These are phyloP conservation scores for Sphaeramia orbicularis DNA, from an alignment of 2,797 vertebrate genomes.

Conservation along the genomic window DNA sequence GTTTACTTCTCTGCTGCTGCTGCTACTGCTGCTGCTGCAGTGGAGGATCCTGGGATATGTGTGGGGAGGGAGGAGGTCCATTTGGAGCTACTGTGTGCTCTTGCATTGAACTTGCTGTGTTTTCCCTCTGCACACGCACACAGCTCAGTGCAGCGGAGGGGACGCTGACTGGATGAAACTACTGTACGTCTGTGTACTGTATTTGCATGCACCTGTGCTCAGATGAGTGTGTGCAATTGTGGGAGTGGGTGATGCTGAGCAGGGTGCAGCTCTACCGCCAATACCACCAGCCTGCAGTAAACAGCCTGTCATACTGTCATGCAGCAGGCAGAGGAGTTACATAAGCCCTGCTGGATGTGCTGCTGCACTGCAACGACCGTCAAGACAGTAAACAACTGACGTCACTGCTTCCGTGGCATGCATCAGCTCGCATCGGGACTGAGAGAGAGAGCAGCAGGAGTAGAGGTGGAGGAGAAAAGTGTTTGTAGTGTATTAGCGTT, in stretches of 20 bases:
- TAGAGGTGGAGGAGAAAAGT: not conserved
- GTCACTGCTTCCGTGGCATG: conserved; percentile 80
- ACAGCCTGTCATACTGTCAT: conserved; percentile 42
- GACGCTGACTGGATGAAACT: conserved; percentile 4
- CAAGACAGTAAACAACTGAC: conserved; percentile 86
- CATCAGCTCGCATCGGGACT: conserved; percentile 59
- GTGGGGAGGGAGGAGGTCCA: conserved; percentile 14
- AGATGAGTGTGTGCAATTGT: not conserved
- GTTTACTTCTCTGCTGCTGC: conserved; percentile 76
- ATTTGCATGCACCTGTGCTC: conserved; percentile 21
- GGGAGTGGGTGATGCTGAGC: conserved; percentile 11
- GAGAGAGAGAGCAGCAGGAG: not conserved
- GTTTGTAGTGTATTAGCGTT: conserved; percentile 35
- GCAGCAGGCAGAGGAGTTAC: conserved; percentile 66
- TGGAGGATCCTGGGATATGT: conserved; percentile 59
- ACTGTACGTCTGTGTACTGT: conserved; percentile 4
- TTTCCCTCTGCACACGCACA: conserved; percentile 23
- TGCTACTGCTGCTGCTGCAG: conserved; percentile 60
- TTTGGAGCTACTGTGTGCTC: conserved; percentile 35
- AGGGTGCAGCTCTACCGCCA: not conserved
- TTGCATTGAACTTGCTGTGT: conserved; percentile 41
- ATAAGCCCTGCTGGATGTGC: conserved; percentile 78
- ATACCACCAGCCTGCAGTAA: conserved; percentile 34
- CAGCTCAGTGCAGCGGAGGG: conserved; percentile 7
- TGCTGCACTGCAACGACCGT: conserved; percentile 75